Percentiles rank a stretch among this genome's conserved stretches.
Conservation (phyloP, 2,113 vertebrate genomes). For the Elachura formosa region DNA sequence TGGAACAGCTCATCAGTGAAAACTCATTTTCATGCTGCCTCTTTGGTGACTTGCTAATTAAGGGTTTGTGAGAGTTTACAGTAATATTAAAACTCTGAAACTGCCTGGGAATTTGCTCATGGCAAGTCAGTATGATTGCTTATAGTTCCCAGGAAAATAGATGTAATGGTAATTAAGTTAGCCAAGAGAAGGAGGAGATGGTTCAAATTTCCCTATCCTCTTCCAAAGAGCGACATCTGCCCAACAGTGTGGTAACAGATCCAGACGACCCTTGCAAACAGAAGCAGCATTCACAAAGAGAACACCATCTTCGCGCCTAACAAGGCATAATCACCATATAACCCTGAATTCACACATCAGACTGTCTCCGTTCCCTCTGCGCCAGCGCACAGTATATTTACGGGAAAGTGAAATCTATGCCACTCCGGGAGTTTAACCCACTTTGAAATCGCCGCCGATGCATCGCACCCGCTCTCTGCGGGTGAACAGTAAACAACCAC, state of each 20-base stretch:
- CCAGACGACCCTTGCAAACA: background rate
- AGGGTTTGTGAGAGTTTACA: background rate
- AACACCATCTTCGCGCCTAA: background rate
- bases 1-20: slow-evolving; percentile 46
- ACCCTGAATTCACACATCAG: background rate
- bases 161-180: slow-evolving; percentile 19
- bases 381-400: background rate
- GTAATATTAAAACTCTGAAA: background rate
- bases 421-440: background rate
- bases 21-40: slow-evolving; percentile 14
- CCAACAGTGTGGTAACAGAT: background rate
- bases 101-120: slow-evolving; percentile 11
- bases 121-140: background rate
- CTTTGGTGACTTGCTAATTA: slow-evolving; percentile 29
- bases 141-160: slow-evolving; percentile 43
- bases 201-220: slow-evolving; percentile 19
- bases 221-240: background rate
- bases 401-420: fast-evolving
- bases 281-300: background rate
- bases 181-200: background rate
- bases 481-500: background rate
- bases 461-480: fast-evolving
- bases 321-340: no score
- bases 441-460: background rate
- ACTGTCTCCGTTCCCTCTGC: fast-evolving